phyloP scores from a whole-genome alignment of 2,113 vertebrate genomes.

The Oncorhynchus nerka region DNA sequence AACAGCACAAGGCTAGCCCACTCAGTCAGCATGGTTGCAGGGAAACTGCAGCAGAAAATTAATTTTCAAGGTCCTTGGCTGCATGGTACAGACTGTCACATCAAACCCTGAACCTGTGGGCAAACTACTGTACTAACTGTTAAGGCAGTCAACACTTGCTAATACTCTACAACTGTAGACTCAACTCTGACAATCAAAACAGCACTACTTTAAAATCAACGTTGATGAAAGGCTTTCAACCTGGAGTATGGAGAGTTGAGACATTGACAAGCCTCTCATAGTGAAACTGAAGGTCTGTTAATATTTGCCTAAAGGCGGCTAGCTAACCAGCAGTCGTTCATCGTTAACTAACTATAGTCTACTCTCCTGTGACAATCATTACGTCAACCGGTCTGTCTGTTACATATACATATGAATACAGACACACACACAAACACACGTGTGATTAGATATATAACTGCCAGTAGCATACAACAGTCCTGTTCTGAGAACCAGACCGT shows the following conservation, averaged over 20 bases:
- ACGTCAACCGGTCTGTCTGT: background rate
- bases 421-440: too few relatives aligned
- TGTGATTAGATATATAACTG: background rate
- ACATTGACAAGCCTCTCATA: too few relatives aligned
- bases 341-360: background rate
- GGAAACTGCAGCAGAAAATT: background rate
- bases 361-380: background rate
- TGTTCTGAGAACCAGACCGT: background rate
- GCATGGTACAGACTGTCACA: background rate
- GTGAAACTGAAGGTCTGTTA: too few relatives aligned
- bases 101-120: background rate
- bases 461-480: background rate
- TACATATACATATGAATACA: too few relatives aligned
- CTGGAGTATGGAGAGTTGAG: too few relatives aligned
- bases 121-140: background rate
- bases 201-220: too few relatives aligned
- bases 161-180: too few relatives aligned
- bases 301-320: too few relatives aligned
- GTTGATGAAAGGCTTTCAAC: too few relatives aligned
- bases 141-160: too few relatives aligned
- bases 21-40: background rate
- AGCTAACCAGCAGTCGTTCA: too few relatives aligned
- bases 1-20: background rate
- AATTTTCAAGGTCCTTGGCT: background rate
- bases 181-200: too few relatives aligned